Base-by-base conservation (phyloP, 2,797 vertebrate species). In the Parauchenoglanis punctatus region DNA sequence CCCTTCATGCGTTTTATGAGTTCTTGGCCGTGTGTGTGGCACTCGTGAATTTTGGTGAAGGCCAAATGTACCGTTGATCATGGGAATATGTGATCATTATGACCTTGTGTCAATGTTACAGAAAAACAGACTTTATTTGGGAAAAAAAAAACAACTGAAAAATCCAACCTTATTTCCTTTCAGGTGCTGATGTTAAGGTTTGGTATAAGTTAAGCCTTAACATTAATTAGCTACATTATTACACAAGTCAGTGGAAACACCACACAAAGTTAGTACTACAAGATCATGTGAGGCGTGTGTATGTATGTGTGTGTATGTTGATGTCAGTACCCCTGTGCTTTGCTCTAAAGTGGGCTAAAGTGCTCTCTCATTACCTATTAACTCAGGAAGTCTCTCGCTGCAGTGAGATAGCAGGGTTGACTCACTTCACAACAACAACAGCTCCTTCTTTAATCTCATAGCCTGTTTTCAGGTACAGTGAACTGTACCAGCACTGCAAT, bases 361-460 rank as follows among this genome's bases (percentile, higher is more conserved):
- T 91, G 89, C 87, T 88, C 68, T 88, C 78, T 86, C 90, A 88
- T 87, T 93, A 92, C 88, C 88, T 88, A 92, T 92, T 91, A 92
- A 93, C 90, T 86, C 88, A 88, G 87, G 88, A 91, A 90, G 81
- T 84, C 81, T 86, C 61, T 89, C 78, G 81, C 70, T 84, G 88
- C 81, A 78, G 56, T 82, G 67, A 85, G 52, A 75, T 20, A 85
- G 84, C 12, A 6, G 58, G 88, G 58, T 85, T 72, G 44, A 35
- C 56, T 85, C 7, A 73, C 83, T 83, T 84, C 23, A 83, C 72
- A 82, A 84, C 52, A 84, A 18, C 59, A 83, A 3, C 40, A 61
- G 81, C 46, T n/a, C 2, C 11, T 23, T 81, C 80, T 58, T 84
- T 81, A 85, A 77, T 81, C 31, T 83, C 85, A 40, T 68, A 17